Conservation (phyloP, 2,888 invertebrate species). For the Drosophila longiperda region DNA sequence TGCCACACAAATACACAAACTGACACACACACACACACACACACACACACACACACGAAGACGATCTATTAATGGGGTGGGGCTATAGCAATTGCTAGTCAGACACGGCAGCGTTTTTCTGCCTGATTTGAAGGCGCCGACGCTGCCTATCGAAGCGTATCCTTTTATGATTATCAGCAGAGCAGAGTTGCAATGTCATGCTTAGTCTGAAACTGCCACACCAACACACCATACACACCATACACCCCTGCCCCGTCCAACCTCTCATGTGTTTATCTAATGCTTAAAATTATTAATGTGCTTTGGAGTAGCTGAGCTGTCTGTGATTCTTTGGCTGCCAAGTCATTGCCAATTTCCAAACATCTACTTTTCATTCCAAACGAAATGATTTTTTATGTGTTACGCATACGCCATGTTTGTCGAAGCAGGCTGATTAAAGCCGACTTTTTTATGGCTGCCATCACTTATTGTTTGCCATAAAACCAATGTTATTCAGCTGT, state of each 20-base stretch:
- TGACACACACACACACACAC: slow-evolving; percentile 12
- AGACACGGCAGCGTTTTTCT: slow-evolving; percentile 76
- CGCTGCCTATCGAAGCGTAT: slow-evolving; percentile 71
- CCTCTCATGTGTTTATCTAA: slow-evolving; percentile 60
- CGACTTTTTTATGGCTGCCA: slow-evolving; percentile 15
- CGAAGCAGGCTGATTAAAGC: slow-evolving; percentile 24
- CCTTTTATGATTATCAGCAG: slow-evolving; percentile 71
- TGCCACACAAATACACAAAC: slow-evolving; percentile 44
- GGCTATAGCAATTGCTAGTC: slow-evolving; percentile 60
- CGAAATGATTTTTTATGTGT: slow-evolving; percentile 24
- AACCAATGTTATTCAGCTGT: slow-evolving; percentile 9
- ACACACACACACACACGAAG: slow-evolving; percentile 14
- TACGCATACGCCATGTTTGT: slow-evolving; percentile 44
- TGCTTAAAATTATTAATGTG: slow-evolving; percentile 67
- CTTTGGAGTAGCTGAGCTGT: slow-evolving; percentile 13
- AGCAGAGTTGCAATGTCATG: slow-evolving; percentile 56
- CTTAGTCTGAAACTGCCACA: slow-evolving; percentile 29
- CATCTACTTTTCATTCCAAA: slow-evolving; percentile 27
- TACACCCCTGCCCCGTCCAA: neutral
- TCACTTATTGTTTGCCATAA: slow-evolving; percentile 9
- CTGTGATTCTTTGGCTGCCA: slow-evolving; percentile 40
- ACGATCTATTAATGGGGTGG: slow-evolving; percentile 5
- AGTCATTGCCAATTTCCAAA: slow-evolving; percentile 53
- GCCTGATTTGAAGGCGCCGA: slow-evolving; percentile 72
- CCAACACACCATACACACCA: too few species aligned